These are phyloP conservation scores for Hymenochirus boettgeri DNA, from an alignment of 2,113 vertebrate genomes.

Conservation along the genomic window DNA sequence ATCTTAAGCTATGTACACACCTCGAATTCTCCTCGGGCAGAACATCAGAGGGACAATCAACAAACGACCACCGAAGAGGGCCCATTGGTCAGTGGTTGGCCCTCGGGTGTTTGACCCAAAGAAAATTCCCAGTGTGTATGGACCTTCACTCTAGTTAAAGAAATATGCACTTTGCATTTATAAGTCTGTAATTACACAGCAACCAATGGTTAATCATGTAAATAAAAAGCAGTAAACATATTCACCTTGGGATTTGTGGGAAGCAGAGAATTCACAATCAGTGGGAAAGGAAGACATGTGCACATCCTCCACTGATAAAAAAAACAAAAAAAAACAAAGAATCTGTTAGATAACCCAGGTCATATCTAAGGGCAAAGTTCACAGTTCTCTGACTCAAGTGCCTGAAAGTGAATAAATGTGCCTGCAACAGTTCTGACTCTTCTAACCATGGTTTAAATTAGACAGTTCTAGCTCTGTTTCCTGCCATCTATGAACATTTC, in stretches of 20 bases:
- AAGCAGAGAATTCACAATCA: constrained; percentile 1
- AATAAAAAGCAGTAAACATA: not conserved
- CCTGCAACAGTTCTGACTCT: constrained; percentile 28
- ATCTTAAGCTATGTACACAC: too few relatives aligned
- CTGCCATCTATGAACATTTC: constrained; percentile 25
- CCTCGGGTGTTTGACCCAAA: too few relatives aligned
- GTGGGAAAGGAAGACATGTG: constrained; percentile 9
- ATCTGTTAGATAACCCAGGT: constrained; percentile 31
- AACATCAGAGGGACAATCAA: too few relatives aligned
- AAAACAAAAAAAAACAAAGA: constrained; percentile 24
- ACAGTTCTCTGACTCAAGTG: constrained; percentile 25
- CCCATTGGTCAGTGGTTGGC: too few relatives aligned
- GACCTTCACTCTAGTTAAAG: too few relatives aligned
- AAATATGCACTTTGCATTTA: too few relatives aligned
- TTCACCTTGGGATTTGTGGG: not conserved
- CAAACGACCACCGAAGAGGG: too few relatives aligned
- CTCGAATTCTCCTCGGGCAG: too few relatives aligned
- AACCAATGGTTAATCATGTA: too few relatives aligned
- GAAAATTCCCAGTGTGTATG: too few relatives aligned
- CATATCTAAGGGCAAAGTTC: constrained; percentile 41
- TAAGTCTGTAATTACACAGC: too few relatives aligned
- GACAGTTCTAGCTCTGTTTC: constrained; percentile 25
- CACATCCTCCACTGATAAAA: constrained; percentile 17
- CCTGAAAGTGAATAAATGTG: constrained; percentile 8
- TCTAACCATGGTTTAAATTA: constrained; percentile 25